phyloP scores from a whole-genome alignment of 2,113 vertebrate genomes.

The Melanocharis versteri region DNA sequence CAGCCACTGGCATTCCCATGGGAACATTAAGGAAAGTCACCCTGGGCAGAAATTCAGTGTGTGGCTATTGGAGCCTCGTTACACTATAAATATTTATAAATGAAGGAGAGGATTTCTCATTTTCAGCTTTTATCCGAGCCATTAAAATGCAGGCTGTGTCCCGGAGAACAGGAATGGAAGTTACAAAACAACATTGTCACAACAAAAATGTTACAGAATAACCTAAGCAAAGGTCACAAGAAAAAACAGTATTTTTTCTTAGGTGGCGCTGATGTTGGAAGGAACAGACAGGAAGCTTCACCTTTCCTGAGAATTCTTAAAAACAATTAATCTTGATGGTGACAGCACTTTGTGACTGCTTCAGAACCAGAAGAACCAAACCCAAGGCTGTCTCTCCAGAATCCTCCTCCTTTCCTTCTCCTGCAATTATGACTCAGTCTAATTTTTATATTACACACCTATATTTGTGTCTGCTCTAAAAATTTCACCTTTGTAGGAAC shows the following conservation, averaged over 20 bases:
- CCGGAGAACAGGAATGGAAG: not conserved
- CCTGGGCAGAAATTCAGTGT: not conserved
- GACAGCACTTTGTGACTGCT: not conserved
- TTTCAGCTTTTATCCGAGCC: not conserved
- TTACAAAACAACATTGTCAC: not conserved
- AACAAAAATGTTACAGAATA: not conserved
- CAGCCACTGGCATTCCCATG: not conserved
- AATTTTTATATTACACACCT: not conserved
- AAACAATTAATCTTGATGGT: not conserved
- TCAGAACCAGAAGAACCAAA: not conserved
- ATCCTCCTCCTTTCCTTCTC: not conserved
- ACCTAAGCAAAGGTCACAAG: not conserved
- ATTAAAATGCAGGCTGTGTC: not conserved
- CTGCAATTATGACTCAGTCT: not conserved
- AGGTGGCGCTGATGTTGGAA: not conserved
- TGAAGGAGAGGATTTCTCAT: not conserved
- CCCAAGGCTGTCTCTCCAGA: not conserved
- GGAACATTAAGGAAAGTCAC: conserved; percentile 16
- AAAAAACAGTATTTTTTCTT: not conserved
- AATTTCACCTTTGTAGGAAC: not conserved
- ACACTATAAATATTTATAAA: conserved; percentile 22
- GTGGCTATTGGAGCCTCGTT: not conserved
- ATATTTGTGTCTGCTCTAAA: not conserved
- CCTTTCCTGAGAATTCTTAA: not conserved
- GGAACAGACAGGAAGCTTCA: not conserved